Evolutionary conservation across 2,888 invertebrate species (phyloP).

Genomic region (Coleophora deauratella): DNA sequence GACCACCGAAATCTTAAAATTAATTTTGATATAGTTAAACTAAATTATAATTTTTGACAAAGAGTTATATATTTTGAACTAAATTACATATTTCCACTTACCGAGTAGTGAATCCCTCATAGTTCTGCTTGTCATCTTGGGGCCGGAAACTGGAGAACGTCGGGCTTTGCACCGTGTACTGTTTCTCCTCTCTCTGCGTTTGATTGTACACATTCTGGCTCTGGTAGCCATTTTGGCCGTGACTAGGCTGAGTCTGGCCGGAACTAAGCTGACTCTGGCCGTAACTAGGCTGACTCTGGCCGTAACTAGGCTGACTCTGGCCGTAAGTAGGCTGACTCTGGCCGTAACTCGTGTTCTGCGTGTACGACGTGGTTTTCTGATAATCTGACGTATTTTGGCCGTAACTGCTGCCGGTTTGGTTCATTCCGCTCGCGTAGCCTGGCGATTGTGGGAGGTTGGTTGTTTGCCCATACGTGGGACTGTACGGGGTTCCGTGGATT

Average conservation of each 20-base stretch:
- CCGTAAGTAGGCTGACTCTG: neutral
- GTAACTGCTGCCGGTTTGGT: neutral
- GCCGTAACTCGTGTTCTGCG: neutral
- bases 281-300: neutral
- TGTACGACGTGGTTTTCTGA: slow-evolving; percentile 1
- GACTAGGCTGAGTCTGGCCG: slow-evolving; percentile 13
- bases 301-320: neutral
- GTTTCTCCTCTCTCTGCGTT: slow-evolving; percentile 38
- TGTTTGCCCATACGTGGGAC: slow-evolving; percentile 3
- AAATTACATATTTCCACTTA: slow-evolving; percentile 21
- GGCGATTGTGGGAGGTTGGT: slow-evolving; percentile 6
- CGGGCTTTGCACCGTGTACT: slow-evolving; percentile 47
- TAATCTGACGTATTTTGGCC: slow-evolving; percentile 1
- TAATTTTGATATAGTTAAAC: too few relatives aligned
- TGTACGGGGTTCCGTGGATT: slow-evolving; percentile 30
- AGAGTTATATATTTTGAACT: slow-evolving; percentile 2
- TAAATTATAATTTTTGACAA: too few relatives aligned
- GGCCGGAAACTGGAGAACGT: slow-evolving; percentile 63
- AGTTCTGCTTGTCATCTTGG: slow-evolving; percentile 66
- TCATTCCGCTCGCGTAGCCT: slow-evolving; percentile 4
- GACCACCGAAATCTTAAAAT: too few relatives aligned
- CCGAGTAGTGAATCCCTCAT: slow-evolving; percentile 80
- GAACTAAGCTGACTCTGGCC: neutral
- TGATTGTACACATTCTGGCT: slow-evolving; percentile 21
- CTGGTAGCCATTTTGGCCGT: slow-evolving; percentile 26